Evolutionary conservation across 2,113 vertebrate species (phyloP).

Genomic region (Trachemys scripta): DNA sequence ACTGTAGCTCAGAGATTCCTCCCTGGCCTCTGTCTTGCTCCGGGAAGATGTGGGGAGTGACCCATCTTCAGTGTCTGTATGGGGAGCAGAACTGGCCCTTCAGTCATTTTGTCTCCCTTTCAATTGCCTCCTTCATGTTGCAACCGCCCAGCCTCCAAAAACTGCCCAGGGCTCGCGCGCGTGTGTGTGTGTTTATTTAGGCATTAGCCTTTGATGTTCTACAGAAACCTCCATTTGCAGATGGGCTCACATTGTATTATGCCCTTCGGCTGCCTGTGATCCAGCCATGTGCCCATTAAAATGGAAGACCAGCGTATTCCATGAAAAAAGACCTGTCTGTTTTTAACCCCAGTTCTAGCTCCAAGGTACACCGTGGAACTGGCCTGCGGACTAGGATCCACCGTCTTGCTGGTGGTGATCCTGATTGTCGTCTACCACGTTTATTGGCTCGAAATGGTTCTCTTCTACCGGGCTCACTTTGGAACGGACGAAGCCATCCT

Average conservation of each 20-base stretch:
- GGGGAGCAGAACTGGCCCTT: not conserved
- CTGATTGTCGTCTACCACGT: constrained; percentile 91
- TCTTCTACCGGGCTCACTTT: constrained; percentile 95
- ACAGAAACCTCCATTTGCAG: not conserved
- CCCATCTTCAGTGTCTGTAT: not conserved
- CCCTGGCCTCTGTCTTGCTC: not conserved
- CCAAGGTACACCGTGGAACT: constrained; percentile 88
- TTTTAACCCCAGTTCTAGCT: constrained; percentile 58
- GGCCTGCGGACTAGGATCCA: constrained; percentile 89
- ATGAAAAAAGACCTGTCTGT: not conserved
- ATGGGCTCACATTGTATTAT: not conserved
- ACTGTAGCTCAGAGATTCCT: not conserved
- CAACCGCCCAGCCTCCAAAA: not conserved
- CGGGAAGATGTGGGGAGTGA: not conserved
- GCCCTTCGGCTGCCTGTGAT: not conserved
- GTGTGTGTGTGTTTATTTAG: not conserved
- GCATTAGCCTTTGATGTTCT: not conserved
- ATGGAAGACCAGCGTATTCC: not conserved
- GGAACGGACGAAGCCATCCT: constrained; percentile 92
- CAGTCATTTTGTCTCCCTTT: not conserved
- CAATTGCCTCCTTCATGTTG: not conserved
- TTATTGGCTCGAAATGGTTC: constrained; percentile 95
- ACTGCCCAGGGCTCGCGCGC: not conserved
- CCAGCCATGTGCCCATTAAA: not conserved
- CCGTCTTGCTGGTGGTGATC: constrained; percentile 86